These are phyloP conservation scores for Pseudomyrmex flavicornis DNA, from an alignment of 1,140 invertebrate genomes.

Conservation along the genomic window DNA sequence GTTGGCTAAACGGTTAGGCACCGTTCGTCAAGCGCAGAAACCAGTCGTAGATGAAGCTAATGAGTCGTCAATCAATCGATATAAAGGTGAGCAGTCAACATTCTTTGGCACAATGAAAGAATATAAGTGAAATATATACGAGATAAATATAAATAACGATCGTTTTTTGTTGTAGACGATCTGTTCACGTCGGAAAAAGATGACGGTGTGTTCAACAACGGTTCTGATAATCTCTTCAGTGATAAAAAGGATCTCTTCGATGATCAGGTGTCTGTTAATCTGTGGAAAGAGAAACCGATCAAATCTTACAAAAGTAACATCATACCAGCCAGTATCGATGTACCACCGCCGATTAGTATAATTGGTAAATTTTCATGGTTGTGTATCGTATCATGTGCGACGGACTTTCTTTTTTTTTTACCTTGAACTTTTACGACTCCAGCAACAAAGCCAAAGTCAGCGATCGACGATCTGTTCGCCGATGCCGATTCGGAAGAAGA, in stretches of 20 bases:
- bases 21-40: constrained; percentile 79
- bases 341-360: constrained; percentile 81
- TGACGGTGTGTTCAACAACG: constrained; percentile 65
- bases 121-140: constrained; percentile 19
- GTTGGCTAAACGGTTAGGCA: constrained; percentile 86
- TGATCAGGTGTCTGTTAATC: constrained; percentile 71
- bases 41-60: constrained; percentile 70
- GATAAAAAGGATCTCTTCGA: constrained; percentile 72
- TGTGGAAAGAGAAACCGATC: constrained; percentile 76
- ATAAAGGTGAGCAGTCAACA: constrained; percentile 73
- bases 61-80: constrained; percentile 77
- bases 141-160: constrained; percentile 2
- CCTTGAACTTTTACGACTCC: constrained; percentile 19
- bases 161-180: constrained; percentile 73
- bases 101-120: constrained; percentile 3
- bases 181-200: constrained; percentile 75
- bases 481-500: constrained; percentile 83
- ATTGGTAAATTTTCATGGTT: constrained; percentile 74
- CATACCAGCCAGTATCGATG: constrained; percentile 81
- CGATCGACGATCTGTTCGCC: constrained; percentile 83
- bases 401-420: not conserved
- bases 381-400: not conserved
- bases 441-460: constrained; percentile 82
- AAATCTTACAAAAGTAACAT: constrained; percentile 75
- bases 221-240: constrained; percentile 67